Evolutionary conservation across 1,140 invertebrate genomes (phyloP).

Genomic region (Drosophila equinoxialis): DNA sequence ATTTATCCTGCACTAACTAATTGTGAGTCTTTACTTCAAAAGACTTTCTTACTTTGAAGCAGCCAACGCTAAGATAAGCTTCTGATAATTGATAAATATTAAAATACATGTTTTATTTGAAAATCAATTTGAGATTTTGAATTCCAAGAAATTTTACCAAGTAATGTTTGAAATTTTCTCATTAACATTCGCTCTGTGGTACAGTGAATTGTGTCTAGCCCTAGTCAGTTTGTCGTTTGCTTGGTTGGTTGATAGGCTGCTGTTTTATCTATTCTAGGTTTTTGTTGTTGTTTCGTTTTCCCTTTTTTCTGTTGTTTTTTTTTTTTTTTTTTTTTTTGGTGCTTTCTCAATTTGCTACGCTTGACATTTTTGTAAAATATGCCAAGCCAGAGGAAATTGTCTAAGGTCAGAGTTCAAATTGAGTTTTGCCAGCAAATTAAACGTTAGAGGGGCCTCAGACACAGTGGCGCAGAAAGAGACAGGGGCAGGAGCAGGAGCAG

Average conservation of each 20-base stretch:
- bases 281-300: background rate
- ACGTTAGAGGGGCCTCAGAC: conserved; percentile 18
- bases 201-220: background rate
- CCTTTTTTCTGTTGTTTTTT: background rate
- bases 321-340: conserved; percentile 35
- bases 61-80: no score
- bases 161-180: no score
- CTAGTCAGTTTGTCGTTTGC: background rate
- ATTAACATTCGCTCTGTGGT: no score
- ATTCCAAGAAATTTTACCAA: no score
- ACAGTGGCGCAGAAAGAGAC: background rate
- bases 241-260: background rate
- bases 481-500: background rate
- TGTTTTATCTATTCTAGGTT: conserved; percentile 5
- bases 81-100: no score
- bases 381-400: conserved; percentile 39
- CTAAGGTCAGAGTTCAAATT: conserved; percentile 76
- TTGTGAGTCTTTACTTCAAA: no score
- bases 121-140: no score
- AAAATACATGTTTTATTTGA: background rate
- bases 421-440: conserved; percentile 62
- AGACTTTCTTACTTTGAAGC: no score
- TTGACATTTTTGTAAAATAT: conserved; percentile 53
- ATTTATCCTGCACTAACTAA: no score
- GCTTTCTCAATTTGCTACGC: conserved; percentile 47